Percentiles rank a stretch among this genome's conserved stretches.
Conservation (phyloP, 2,888 invertebrate genomes). For the Gryllus longicercus region DNA sequence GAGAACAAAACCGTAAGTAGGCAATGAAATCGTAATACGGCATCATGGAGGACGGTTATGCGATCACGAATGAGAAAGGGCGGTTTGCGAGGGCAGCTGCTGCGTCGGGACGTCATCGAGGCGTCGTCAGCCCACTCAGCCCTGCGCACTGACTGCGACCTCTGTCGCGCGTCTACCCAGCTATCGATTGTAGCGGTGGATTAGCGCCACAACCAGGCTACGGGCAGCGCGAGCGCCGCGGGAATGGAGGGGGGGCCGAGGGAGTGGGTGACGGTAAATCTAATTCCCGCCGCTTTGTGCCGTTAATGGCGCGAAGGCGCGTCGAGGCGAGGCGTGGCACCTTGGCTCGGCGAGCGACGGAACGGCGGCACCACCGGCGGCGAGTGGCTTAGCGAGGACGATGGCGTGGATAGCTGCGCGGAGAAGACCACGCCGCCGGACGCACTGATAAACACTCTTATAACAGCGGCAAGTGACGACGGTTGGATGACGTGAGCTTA, state of each 20-base stretch:
- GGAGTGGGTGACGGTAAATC: background rate
- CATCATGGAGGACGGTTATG: no score
- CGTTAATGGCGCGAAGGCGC: constrained; percentile 3
- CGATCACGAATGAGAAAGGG: background rate
- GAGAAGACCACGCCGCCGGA: no score
- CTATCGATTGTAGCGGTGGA: constrained; percentile 17
- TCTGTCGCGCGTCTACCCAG: background rate
- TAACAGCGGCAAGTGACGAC: no score
- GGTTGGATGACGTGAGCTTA: no score
- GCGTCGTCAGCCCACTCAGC: background rate
- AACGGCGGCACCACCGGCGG: no score
- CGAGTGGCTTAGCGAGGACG: no score
- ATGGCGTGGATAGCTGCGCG: no score
- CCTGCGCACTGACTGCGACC: background rate
- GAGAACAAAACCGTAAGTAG: no score
- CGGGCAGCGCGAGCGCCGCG: background rate
- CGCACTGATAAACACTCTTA: no score
- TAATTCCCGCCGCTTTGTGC: constrained; percentile 2
- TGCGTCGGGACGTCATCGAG: background rate
- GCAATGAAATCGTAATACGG: no score
- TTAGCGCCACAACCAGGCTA: background rate
- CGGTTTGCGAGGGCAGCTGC: background rate
- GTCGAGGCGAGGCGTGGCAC: background rate
- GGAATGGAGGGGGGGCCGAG: background rate
- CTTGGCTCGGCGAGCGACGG: background rate